Conservation (phyloP, 2,888 invertebrate species). For the Ophion ellenae region DNA sequence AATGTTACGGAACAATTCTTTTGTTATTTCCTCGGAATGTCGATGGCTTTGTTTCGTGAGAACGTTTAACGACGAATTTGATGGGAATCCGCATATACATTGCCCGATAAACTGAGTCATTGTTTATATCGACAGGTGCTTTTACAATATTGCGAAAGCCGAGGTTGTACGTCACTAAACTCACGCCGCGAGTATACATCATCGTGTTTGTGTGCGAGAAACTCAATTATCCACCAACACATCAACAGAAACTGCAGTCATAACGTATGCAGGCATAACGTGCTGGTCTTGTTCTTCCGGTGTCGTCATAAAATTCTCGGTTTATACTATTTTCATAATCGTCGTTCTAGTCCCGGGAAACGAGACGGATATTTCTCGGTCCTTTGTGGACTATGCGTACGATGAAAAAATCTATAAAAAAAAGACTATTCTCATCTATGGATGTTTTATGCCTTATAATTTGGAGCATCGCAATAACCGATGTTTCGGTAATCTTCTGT, state of each 20-base stretch:
- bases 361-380: not conserved
- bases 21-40: not conserved
- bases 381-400: not conserved
- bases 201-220: slow-evolving; percentile 8
- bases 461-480: slow-evolving; percentile 43
- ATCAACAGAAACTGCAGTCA: slow-evolving; percentile 3
- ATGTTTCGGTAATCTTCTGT: slow-evolving; percentile 39
- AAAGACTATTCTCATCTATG: not conserved
- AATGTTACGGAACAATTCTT: not conserved
- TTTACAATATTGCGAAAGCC: slow-evolving; percentile 39
- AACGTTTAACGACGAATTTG: slow-evolving; percentile 41
- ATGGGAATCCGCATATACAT: slow-evolving; percentile 21
- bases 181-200: not conserved
- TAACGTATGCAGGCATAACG: not conserved
- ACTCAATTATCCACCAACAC: slow-evolving; percentile 56
- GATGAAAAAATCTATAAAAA: slow-evolving; percentile 3
- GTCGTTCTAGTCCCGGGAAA: not conserved
- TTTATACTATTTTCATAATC: slow-evolving; percentile 49
- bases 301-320: slow-evolving; percentile 29
- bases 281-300: slow-evolving; percentile 18
- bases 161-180: slow-evolving; percentile 20
- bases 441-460: slow-evolving; percentile 4
- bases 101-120: slow-evolving; percentile 45
- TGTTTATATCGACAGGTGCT: slow-evolving; percentile 58
- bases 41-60: not conserved